A percentile compares a stretch with the other conserved stretches of the same genome.
Conservation (phyloP, 1,140 invertebrate species). For the Aphaenogaster rudis region DNA sequence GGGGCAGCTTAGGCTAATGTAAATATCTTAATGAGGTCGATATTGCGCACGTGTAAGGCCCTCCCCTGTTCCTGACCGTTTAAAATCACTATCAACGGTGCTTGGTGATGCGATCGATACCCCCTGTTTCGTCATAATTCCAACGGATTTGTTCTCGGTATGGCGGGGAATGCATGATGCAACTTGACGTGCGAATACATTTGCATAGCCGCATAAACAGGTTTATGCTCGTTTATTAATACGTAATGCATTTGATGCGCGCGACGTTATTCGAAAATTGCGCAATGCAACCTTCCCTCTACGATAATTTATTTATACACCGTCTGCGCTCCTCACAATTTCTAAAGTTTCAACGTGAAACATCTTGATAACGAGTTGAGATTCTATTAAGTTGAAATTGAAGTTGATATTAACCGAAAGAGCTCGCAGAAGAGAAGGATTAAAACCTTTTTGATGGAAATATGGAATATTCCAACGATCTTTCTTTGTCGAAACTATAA, state of each 20-base stretch:
- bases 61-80: background rate
- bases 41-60: conserved; percentile 17
- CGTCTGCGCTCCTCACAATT: background rate
- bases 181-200: conserved; percentile 15
- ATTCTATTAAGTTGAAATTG: conserved; percentile 20
- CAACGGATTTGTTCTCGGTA: conserved; percentile 18
- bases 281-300: background rate
- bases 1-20: conserved; percentile 42
- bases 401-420: conserved; percentile 35
- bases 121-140: conserved; percentile 40
- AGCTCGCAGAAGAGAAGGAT: background rate
- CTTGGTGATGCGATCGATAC: background rate
- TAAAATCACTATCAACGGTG: conserved; percentile 37
- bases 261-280: conserved; percentile 14
- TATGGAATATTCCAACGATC: background rate
- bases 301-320: conserved; percentile 45
- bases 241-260: background rate
- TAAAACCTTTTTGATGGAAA: background rate
- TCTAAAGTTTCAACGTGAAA: background rate
- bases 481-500: background rate
- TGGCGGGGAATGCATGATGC: background rate
- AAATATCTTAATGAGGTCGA: conserved; percentile 52
- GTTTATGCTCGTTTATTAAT: background rate
- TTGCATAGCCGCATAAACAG: background rate
- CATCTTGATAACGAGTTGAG: conserved; percentile 26